Conservation (phyloP, 2,888 invertebrate genomes). For the Auanema sp. region DNA sequence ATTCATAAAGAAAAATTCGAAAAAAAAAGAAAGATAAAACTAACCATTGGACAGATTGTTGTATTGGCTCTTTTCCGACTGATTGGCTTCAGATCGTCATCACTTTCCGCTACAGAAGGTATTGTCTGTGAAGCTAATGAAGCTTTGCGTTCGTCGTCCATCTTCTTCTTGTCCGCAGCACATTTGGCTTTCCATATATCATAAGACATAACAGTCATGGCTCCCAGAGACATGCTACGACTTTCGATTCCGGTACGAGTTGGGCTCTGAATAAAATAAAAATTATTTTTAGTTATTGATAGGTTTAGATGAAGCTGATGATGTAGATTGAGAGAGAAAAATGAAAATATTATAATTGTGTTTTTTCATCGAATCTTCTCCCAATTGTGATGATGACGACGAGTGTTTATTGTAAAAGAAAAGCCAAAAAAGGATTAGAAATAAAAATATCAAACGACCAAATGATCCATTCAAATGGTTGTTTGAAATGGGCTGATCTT, state of each 20-base stretch:
- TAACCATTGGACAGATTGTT: constrained; percentile 31
- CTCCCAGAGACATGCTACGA: constrained; percentile 39
- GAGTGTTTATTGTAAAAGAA: constrained; percentile 16
- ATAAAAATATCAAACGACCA: not conserved
- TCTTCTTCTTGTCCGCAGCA: constrained; percentile 40
- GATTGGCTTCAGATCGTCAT: constrained; percentile 1
- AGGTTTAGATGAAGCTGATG: constrained; percentile 8
- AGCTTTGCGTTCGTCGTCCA: constrained; percentile 26
- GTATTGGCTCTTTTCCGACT: constrained; percentile 38
- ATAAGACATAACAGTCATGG: constrained; percentile 52
- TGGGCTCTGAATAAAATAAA: not conserved
- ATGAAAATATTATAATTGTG: constrained; percentile 3
- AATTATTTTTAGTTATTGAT: not conserved
- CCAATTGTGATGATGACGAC: not conserved
- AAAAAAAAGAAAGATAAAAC: constrained; percentile 1
- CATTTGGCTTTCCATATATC: constrained; percentile 51
- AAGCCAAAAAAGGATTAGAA: constrained; percentile 23
- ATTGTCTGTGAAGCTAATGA: not conserved
- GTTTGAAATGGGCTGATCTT: not conserved
- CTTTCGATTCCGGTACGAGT: constrained; percentile 29
- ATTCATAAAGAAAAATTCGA: not conserved
- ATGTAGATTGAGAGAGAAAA: constrained; percentile 15
- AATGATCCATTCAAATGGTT: not conserved
- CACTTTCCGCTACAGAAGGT: constrained; percentile 9
- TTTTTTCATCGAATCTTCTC: constrained; percentile 1